A percentile compares a stretch with the other conserved stretches of the same genome.
These are phyloP conservation scores for Sprattus sprattus DNA, from an alignment of 2,113 vertebrate genomes.

Conservation along the genomic window DNA sequence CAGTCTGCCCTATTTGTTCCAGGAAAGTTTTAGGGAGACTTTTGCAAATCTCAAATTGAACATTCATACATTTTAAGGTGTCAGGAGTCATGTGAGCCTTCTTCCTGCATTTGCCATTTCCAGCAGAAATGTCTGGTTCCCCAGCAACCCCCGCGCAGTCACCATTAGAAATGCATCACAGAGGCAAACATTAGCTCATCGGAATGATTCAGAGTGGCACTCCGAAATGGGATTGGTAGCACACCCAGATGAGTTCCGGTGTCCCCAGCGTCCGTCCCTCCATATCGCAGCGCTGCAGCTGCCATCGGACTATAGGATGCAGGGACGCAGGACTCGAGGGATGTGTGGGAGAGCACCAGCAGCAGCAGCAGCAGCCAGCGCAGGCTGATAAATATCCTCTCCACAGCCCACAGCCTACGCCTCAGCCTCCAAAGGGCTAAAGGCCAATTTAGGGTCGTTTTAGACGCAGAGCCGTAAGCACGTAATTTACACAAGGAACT, in stretches of 20 bases:
- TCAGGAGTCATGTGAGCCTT: background rate
- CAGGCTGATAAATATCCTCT: background rate
- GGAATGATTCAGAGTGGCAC: constrained; percentile 5
- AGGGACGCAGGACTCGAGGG: background rate
- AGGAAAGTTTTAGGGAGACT: constrained; percentile 20
- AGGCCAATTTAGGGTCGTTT: too few relatives aligned
- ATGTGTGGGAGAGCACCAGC: background rate
- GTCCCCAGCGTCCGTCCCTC: background rate
- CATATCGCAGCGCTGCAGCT: background rate
- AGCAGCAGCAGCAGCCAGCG: background rate
- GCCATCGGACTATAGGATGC: background rate
- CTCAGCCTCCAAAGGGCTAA: too few relatives aligned
- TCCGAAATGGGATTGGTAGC: constrained; percentile 3
- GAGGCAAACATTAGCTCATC: constrained; percentile 25
- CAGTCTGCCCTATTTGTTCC: constrained; percentile 10
- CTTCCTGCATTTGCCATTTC: background rate
- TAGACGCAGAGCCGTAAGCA: too few relatives aligned
- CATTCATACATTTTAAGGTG: background rate
- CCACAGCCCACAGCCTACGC: background rate
- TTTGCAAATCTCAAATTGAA: constrained; percentile 35
- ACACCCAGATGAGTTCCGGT: background rate
- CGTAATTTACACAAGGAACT: too few relatives aligned
- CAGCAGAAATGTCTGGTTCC: background rate
- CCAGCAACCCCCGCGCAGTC: background rate
- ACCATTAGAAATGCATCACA: background rate